Base-by-base conservation (phyloP, 1,140 invertebrate species). In the Frieseomelitta varia region DNA sequence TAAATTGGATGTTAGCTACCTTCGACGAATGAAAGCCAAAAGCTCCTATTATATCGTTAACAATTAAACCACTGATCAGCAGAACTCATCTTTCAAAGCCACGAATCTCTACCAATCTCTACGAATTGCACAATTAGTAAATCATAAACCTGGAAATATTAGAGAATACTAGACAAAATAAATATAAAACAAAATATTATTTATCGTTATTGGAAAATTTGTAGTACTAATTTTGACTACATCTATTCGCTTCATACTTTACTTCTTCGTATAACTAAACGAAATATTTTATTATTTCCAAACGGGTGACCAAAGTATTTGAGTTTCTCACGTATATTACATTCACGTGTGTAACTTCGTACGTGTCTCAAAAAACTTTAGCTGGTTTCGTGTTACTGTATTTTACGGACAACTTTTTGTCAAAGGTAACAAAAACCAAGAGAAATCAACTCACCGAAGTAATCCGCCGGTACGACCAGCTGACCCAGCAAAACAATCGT, bases 371-470 rank as follows among this genome's bases (percentile, higher is more conserved):
- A 3, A 11, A 12, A 12, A n/a, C 4, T 24, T 24, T 61, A 61
- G 58, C 21, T 61, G 24, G 3, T 61, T 61, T 61, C 21, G 8
- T 61, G 12, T 61, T 24, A 61, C 24, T n/a, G 12, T 24, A 12
- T 24, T 14, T 61, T 4, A 61, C 24, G 10, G 58, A 61, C 24
- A n/a, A n/a, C 2, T 61, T 61, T 1, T 12, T 24, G 58, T 4
- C 24, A 61, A n/a, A 3, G 1, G 4, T n/a, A n/a, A 12, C 24
- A 61, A 61, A 71, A 47, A 72, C 27, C n/a, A 72, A 51, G 1
- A 24, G 14, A 56, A 56, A 30, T 15, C 1, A 61, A 85, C 85
- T 91, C 86, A 93, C 92, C 92, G 73, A 93, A 91, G 88, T 88
- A 87, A 58, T 92, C 91, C 21, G 89, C 79, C 47, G 63, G 34